These are phyloP conservation scores for Rhinella marina DNA, from an alignment of 2,797 vertebrate species.

Conservation along the genomic window DNA sequence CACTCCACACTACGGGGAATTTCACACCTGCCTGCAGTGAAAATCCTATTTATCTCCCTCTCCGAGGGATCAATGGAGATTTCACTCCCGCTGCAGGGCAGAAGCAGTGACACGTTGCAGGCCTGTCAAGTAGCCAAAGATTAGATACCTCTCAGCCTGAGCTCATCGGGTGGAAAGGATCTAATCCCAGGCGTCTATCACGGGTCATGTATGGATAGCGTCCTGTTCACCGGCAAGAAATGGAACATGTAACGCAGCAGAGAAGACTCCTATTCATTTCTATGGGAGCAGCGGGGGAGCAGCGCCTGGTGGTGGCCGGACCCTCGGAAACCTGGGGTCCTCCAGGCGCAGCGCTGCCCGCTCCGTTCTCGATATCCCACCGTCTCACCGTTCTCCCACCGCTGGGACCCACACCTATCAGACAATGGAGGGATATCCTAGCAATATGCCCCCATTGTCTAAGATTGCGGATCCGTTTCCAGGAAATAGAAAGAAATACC, in stretches of 20 bases:
- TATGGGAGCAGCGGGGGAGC: too few relatives aligned
- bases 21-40: neutral
- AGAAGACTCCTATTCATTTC: too few relatives aligned
- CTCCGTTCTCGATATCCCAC: too few relatives aligned
- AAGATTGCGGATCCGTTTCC: too few relatives aligned
- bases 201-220: neutral
- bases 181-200: slow-evolving; percentile 36
- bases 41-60: slow-evolving; percentile 45
- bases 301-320: too few relatives aligned
- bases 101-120: slow-evolving; percentile 30
- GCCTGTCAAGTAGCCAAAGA: slow-evolving; percentile 38
- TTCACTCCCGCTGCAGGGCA: slow-evolving; percentile 29
- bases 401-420: too few relatives aligned
- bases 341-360: too few relatives aligned
- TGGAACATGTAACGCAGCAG: neutral
- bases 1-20: neutral
- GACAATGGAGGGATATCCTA: too few relatives aligned
- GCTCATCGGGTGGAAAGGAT: slow-evolving; percentile 14
- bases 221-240: neutral
- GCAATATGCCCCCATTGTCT: too few relatives aligned
- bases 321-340: too few relatives aligned
- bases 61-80: slow-evolving; percentile 44
- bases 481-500: too few relatives aligned
- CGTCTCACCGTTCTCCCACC: too few relatives aligned
- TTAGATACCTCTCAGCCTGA: slow-evolving; percentile 5